phyloP scores from a whole-genome alignment of 1,140 invertebrate genomes.

The Agraylea sexmaculata region DNA sequence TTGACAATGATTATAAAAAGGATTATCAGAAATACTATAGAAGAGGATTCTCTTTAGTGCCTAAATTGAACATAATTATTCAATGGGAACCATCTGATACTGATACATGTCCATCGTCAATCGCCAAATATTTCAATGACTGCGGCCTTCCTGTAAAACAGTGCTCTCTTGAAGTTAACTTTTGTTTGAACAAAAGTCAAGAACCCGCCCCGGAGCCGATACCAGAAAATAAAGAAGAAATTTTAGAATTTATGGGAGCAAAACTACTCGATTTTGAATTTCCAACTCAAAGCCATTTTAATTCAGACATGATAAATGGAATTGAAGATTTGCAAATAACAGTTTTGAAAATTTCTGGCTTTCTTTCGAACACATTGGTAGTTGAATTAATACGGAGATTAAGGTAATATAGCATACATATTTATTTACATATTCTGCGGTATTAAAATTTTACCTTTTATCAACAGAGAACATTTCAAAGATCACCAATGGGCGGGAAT shows the following conservation, averaged over 20 bases:
- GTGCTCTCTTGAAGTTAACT: conserved; percentile 10
- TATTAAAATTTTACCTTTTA: conserved; percentile 17
- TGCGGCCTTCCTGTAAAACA: conserved; percentile 30
- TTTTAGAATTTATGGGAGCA: conserved; percentile 13
- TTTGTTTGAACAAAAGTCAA: conserved; percentile 3
- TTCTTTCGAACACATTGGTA: too few relatives aligned
- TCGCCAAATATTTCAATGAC: conserved; percentile 44
- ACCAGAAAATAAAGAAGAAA: not conserved
- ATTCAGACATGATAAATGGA: too few relatives aligned
- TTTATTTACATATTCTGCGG: conserved; percentile 7
- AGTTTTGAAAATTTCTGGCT: too few relatives aligned
- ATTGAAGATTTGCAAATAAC: too few relatives aligned
- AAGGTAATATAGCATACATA: conserved; percentile 5
- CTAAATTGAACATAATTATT: conserved; percentile 39
- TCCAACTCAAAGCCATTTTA: too few relatives aligned
- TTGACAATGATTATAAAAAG: conserved; percentile 30
- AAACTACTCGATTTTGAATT: too few relatives aligned
- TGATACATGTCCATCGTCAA: conserved; percentile 45
- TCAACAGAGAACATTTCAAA: conserved; percentile 8
- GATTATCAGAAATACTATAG: conserved; percentile 41
- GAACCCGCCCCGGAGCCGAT: conserved; percentile 1
- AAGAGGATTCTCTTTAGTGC: conserved; percentile 33
- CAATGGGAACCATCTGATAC: conserved; percentile 42
- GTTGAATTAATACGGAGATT: too few relatives aligned
- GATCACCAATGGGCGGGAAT: conserved; percentile 8